Base-by-base conservation (phyloP, 1,140 invertebrate species). In the Eupeodes corollae region DNA sequence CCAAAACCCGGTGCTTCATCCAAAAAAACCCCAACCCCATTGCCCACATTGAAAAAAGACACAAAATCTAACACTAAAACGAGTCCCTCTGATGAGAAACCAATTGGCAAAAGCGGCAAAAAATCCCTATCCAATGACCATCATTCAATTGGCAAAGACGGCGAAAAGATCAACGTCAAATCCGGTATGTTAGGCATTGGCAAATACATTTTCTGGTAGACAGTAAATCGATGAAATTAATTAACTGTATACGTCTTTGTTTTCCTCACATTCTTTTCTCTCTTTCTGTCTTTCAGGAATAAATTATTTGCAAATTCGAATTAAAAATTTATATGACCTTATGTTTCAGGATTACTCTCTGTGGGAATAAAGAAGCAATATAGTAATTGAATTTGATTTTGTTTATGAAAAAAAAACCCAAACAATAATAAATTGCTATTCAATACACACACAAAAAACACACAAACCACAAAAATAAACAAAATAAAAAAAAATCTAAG, bases 111-210 rank as follows among this genome's bases (percentile, higher is more conserved):
- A 58, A 54, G 46, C 30, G 35, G 16, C 51, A 50, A 55, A 50
- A 45, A 51, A 48, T 30, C 46, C 42, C 42, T 40, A 37, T 37
- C 42, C 32, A 52, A 49, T 32, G 37, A 52, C 31, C 26, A 18
- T 41, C 55, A 13, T 59, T 54, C 45, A 61, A 62, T 52, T 55
- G 6, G 61, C 61, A 52, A 61, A 61, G 40, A 46, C 58, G 56
- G 43, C 39, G 56, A 53, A 15, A 57, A 63, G 50, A 51, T 59
- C 49, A 64, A 61, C 53, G 62, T 66, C 43, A 68, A 86, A 75
- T 86, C 83, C 73, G 82, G 83, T 79, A 83, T 83, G 77, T 83
- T 84, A 63, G 82, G 80, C 73, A 80, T 78, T 73, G 82, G 80
- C 76, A 86, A 86, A 75, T 80, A 79, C 74, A 63, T 68, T 51